Conservation (phyloP, 1,140 invertebrate species). For the Drosophila truncata region DNA sequence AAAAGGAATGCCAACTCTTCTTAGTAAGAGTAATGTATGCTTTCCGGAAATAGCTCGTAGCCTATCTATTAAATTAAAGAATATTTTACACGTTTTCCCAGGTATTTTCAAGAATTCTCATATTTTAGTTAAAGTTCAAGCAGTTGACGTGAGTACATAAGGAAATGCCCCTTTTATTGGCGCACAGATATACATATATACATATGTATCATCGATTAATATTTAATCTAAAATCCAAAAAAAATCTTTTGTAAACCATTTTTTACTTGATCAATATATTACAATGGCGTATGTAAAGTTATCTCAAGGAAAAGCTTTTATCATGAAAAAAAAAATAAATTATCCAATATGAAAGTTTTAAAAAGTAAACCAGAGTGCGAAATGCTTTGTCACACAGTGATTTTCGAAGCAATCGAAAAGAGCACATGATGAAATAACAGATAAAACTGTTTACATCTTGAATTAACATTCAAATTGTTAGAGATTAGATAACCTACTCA, state of each 20-base stretch:
- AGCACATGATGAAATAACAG: neutral
- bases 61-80: neutral
- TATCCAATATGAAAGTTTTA: neutral
- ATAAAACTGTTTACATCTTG: conserved; percentile 7
- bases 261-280: neutral
- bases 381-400: neutral
- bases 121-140: neutral
- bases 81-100: neutral
- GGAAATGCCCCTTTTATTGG: neutral
- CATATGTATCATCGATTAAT: neutral
- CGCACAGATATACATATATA: neutral
- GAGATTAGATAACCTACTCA: conserved; percentile 10
- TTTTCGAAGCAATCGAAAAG: neutral
- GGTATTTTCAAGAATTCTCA: neutral
- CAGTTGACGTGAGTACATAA: neutral
- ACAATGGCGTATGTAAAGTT: neutral
- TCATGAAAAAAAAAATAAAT: neutral
- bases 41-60: neutral
- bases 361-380: too few relatives aligned
- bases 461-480: neutral
- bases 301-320: neutral
- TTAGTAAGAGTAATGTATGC: neutral
- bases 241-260: neutral
- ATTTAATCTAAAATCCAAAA: neutral
- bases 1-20: too few relatives aligned